These are phyloP conservation scores for Meloidogyne hapla DNA, from an alignment of 1,140 invertebrate genomes.

Conservation along the genomic window DNA sequence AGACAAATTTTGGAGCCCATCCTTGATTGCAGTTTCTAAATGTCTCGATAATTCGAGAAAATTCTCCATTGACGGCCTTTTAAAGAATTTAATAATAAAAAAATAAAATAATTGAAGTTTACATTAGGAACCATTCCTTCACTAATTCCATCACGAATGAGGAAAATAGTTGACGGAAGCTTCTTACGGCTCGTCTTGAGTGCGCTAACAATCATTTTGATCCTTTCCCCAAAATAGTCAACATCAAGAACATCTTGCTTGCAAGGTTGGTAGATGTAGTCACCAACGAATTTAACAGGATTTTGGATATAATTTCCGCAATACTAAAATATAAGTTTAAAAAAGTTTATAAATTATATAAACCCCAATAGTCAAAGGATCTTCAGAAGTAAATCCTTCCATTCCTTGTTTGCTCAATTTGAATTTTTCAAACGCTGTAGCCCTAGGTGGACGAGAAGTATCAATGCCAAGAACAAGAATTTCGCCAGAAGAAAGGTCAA, in stretches of 20 bases:
- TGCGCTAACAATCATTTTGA: not conserved
- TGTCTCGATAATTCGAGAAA: slow-evolving; percentile 24
- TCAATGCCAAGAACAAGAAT: slow-evolving; percentile 36
- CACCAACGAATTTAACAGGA: slow-evolving; percentile 27
- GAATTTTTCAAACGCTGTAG: slow-evolving; percentile 31
- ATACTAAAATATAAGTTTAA: slow-evolving; percentile 24
- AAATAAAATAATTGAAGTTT: not conserved
- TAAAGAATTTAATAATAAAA: not conserved
- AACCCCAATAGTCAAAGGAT: slow-evolving; percentile 29
- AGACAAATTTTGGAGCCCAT: slow-evolving; percentile 32
- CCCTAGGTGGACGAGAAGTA: slow-evolving; percentile 24
- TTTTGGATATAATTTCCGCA: slow-evolving; percentile 30
- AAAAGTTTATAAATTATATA: not conserved
- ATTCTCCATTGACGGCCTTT: slow-evolving; percentile 22
- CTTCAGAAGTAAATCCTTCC: slow-evolving; percentile 13
- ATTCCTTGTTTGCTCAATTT: slow-evolving; percentile 12
- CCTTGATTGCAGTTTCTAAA: not conserved
- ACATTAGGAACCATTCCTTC: slow-evolving; percentile 35
- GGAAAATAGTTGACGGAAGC: slow-evolving; percentile 17
- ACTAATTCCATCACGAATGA: slow-evolving; percentile 37
- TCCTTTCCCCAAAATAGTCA: not conserved
- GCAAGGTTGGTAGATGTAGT: slow-evolving; percentile 31
- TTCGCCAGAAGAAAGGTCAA: slow-evolving; percentile 27
- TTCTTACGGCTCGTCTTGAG: not conserved
- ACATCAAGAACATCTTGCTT: slow-evolving; percentile 26